phyloP scores from a whole-genome alignment of 2,888 invertebrate species.

The Andrena haemorrhoa region DNA sequence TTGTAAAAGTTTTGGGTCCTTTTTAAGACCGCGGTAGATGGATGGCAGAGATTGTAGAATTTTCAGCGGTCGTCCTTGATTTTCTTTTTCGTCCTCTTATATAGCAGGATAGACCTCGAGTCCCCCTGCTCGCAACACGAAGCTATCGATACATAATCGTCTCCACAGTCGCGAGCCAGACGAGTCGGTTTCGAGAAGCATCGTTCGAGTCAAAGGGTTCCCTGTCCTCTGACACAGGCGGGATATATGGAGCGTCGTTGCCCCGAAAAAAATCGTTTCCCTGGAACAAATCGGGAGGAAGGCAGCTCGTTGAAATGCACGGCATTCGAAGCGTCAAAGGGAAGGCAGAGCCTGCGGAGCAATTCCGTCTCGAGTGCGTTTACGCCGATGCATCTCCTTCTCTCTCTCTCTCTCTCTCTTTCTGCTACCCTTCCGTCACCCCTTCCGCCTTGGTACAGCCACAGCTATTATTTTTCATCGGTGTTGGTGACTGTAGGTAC shows the following conservation, averaged over 20 bases:
- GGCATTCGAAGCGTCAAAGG: constrained; percentile 75
- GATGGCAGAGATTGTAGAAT: constrained; percentile 8
- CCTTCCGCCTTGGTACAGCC: constrained; percentile 63
- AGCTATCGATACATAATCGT: neutral
- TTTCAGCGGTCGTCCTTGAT: neutral
- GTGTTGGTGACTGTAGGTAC: constrained; percentile 70
- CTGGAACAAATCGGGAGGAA: constrained; percentile 73
- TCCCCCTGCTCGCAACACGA: no score
- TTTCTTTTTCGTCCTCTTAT: no score
- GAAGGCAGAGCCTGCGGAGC: constrained; percentile 72
- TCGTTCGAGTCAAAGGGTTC: constrained; percentile 32
- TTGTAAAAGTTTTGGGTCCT: constrained; percentile 32
- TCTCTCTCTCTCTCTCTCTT: no score
- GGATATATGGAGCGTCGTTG: constrained; percentile 53
- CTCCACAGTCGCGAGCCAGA: neutral
- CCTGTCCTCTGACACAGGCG: neutral
- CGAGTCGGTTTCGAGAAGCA: constrained; percentile 4
- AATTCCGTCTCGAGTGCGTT: constrained; percentile 76
- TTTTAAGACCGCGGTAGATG: constrained; percentile 17
- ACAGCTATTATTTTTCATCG: constrained; percentile 75
- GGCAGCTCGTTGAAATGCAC: constrained; percentile 74
- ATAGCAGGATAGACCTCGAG: neutral
- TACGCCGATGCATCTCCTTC: constrained; percentile 66
- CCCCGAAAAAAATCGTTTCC: constrained; percentile 71
- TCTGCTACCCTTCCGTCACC: constrained; percentile 42